A percentile compares a stretch with the other conserved stretches of the same genome.
Conservation (phyloP, 1,140 invertebrate genomes). For the Melanaphis sacchari region DNA sequence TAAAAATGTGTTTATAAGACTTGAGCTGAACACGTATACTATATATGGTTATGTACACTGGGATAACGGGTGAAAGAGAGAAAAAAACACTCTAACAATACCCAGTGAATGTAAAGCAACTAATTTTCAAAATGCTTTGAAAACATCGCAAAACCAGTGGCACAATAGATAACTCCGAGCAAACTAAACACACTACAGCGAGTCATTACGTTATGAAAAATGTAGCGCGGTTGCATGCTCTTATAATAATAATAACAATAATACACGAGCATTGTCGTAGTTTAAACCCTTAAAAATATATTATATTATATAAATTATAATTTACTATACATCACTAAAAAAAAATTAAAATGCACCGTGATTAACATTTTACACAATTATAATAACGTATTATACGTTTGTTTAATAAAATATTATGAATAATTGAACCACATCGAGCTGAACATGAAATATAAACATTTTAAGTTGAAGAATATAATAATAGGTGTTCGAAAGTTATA, state of each 20-base stretch:
- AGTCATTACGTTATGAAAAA: background rate
- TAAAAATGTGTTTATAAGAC: background rate
- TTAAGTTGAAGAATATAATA: background rate
- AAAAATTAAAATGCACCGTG: background rate
- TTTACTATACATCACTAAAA: background rate
- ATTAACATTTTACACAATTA: background rate
- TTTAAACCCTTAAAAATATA: background rate
- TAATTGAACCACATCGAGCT: background rate
- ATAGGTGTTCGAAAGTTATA: background rate
- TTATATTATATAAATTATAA: background rate
- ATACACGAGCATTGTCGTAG: background rate
- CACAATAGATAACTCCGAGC: conserved; percentile 15
- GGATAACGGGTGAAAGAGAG: background rate
- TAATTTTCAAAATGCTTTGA: background rate
- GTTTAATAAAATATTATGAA: background rate
- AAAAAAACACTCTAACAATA: background rate
- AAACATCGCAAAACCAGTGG: background rate
- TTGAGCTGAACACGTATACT: background rate
- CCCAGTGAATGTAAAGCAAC: background rate
- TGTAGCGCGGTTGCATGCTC: background rate
- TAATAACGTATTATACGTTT: background rate
- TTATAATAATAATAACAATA: background rate
- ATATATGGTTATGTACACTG: background rate
- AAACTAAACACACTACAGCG: background rate
- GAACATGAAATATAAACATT: background rate